Evolutionary conservation across 2,797 vertebrate species (phyloP).

Genomic region (Alauda arvensis): DNA sequence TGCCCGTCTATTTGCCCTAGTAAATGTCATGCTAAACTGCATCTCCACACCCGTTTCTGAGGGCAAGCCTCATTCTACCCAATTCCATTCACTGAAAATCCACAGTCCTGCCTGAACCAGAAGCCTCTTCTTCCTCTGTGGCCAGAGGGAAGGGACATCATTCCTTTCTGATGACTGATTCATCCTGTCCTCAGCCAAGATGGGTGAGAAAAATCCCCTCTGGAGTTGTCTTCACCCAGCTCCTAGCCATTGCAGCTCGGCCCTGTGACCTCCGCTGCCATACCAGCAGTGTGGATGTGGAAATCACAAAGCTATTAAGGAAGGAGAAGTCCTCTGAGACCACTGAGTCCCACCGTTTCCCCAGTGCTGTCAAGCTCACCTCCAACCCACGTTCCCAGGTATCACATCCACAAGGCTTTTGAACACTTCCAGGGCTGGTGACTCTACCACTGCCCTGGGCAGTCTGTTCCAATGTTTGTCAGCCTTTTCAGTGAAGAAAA

Average conservation of each 20-base stretch:
- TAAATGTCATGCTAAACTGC: not conserved
- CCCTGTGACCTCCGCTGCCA: not conserved
- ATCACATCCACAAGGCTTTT: not conserved
- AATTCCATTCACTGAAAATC: not conserved
- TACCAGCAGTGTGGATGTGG: no score
- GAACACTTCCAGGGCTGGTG: not conserved
- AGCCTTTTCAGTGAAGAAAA: not conserved
- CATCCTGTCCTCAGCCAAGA: not conserved
- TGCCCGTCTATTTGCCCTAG: not conserved
- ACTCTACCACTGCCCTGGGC: not conserved
- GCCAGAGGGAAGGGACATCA: not conserved
- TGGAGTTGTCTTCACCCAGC: not conserved
- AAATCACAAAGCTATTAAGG: not conserved
- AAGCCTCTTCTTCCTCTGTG: not conserved
- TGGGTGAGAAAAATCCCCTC: not conserved
- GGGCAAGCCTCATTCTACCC: not conserved
- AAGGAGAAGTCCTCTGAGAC: not conserved
- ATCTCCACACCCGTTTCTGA: not conserved
- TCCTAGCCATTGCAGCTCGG: not conserved
- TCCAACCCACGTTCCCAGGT: not conserved
- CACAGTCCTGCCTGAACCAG: not conserved
- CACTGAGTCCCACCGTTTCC: accelerated
- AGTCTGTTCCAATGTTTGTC: not conserved
- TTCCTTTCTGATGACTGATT: not conserved
- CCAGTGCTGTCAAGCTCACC: not conserved